Percentiles rank a stretch among this genome's conserved stretches.
phyloP scores from a whole-genome alignment of 2,113 vertebrate species.

The Pseudorectes ferrugineus region DNA sequence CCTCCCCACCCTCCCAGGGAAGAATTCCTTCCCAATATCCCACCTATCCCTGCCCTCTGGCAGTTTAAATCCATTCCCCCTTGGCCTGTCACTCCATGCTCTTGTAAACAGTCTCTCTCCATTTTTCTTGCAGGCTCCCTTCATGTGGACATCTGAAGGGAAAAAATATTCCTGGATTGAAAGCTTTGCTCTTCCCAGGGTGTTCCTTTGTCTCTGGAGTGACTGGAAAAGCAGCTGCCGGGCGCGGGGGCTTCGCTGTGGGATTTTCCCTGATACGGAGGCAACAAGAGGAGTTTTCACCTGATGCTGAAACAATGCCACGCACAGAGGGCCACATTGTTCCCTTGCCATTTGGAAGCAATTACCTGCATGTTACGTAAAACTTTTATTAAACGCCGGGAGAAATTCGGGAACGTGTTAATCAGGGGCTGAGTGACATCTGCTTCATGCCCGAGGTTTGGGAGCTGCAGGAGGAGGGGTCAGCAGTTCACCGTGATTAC shows the following conservation, averaged over 20 bases:
- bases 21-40: background rate
- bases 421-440: slow-evolving; percentile 58
- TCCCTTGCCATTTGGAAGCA: slow-evolving; percentile 66
- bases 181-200: background rate
- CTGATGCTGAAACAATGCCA: slow-evolving; percentile 16
- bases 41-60: fast-evolving
- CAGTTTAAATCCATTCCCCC: background rate
- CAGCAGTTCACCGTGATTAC: slow-evolving; percentile 51
- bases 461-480: slow-evolving; percentile 5
- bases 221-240: background rate
- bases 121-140: background rate
- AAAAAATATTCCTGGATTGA: fast-evolving
- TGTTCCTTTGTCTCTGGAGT: background rate
- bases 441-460: slow-evolving; percentile 2
- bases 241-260: background rate
- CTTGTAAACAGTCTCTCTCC: background rate
- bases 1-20: background rate
- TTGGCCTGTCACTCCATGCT: fast-evolving
- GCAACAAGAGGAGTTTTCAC: background rate
- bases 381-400: slow-evolving; percentile 37
- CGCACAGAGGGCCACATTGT: slow-evolving; percentile 12
- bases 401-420: slow-evolving; percentile 65
- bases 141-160: background rate
- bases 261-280: background rate
- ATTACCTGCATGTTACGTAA: slow-evolving; percentile 58